phyloP scores from a whole-genome alignment of 2,113 vertebrate species.

The Panurus biarmicus region DNA sequence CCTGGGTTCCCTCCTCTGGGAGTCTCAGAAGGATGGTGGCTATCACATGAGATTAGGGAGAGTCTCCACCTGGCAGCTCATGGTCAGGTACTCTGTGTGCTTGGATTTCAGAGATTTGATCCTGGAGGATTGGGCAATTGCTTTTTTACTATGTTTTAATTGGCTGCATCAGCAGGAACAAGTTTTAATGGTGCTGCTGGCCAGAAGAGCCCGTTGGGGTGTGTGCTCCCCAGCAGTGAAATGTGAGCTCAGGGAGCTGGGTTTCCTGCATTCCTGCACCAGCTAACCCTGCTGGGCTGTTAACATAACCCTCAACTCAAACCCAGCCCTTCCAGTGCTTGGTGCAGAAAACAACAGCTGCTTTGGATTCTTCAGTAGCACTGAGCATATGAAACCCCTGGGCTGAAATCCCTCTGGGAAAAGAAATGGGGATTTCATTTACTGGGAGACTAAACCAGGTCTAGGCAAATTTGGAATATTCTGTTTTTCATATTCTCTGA shows the following conservation, averaged over 20 bases:
- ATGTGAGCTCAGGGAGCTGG: not conserved
- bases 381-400: not conserved
- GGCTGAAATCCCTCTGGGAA: not conserved
- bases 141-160: not conserved
- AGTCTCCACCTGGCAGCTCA: not conserved
- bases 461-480: not conserved
- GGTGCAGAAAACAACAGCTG: not conserved
- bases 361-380: not conserved
- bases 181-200: not conserved
- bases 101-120: not conserved
- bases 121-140: fast-evolving
- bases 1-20: not conserved
- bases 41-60: not conserved
- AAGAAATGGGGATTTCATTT: not conserved
- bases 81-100: not conserved
- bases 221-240: not conserved
- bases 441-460: not conserved
- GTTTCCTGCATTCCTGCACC: not conserved
- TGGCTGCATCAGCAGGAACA: not conserved
- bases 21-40: not conserved
- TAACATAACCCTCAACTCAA: not conserved
- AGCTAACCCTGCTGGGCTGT: not conserved
- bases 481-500: not conserved
- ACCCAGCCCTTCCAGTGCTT: not conserved
- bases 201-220: not conserved